A percentile compares a stretch with the other conserved stretches of the same genome.
Conservation (phyloP, 2,113 vertebrate genomes). For the Oncorhynchus tshawytscha region DNA sequence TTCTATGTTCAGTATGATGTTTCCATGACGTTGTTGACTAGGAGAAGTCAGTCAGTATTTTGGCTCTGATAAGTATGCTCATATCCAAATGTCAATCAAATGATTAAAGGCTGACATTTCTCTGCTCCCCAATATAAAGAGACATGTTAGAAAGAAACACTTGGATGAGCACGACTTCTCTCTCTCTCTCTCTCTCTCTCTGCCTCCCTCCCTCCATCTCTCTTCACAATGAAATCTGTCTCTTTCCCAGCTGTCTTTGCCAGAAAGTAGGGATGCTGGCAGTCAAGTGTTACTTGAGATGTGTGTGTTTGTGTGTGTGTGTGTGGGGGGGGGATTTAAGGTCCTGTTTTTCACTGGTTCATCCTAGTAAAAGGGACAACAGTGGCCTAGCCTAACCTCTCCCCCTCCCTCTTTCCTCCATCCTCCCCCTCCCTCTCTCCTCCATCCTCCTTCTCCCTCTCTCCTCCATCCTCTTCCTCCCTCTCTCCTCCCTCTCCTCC, state of each 20-base stretch:
- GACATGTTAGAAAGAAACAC: not conserved
- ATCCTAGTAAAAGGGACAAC: conserved; percentile 33
- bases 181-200: no score
- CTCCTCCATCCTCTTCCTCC: no score
- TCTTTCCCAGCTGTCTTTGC: no score
- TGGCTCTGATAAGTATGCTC: not conserved
- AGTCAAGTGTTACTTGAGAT: not conserved
- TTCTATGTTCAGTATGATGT: not conserved
- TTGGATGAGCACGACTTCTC: not conserved
- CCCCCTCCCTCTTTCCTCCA: not conserved
- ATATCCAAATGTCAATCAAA: not conserved
- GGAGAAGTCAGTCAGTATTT: conserved; percentile 6
- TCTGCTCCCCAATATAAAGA: not conserved
- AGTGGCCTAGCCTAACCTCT: not conserved
- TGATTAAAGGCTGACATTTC: not conserved
- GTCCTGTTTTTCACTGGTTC: not conserved
- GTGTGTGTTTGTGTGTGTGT: no score
- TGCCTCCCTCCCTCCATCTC: no score
- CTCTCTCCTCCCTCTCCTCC: no score
- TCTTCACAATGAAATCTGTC: no score
- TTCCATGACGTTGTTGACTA: not conserved
- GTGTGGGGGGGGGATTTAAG: not conserved
- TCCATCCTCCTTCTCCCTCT: rapidly evolving
- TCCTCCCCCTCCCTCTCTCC: not conserved
- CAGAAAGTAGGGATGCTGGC: no score